phyloP scores from a whole-genome alignment of 2,797 vertebrate genomes.

The Peromyscus eremicus region DNA sequence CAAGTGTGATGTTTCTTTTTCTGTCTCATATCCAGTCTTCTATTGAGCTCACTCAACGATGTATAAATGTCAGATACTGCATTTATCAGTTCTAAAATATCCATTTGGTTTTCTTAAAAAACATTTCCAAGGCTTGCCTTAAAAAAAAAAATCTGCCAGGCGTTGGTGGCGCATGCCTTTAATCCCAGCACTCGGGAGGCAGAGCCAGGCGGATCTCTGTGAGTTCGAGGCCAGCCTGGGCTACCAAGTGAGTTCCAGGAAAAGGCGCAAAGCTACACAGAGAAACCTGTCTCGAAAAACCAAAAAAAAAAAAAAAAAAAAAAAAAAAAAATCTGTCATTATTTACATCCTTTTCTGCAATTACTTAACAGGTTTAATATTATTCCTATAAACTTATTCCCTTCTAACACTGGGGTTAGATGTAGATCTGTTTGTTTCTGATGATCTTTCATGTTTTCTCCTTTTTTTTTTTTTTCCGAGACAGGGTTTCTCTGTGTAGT shows the following conservation, averaged over 20 bases:
- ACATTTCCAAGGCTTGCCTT: neutral
- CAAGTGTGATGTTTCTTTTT: neutral
- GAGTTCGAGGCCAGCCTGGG: too few relatives aligned
- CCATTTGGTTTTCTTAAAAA: neutral
- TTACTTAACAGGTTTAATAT: neutral
- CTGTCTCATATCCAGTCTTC: neutral
- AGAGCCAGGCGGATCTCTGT: too few relatives aligned
- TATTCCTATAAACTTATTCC: neutral
- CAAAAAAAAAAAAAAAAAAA: neutral
- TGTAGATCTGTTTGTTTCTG: neutral
- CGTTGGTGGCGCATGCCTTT: too few relatives aligned
- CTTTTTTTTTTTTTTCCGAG: neutral
- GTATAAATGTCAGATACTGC: neutral
- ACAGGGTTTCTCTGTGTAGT: too few relatives aligned
- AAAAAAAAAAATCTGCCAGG: neutral
- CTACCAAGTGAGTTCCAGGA: too few relatives aligned
- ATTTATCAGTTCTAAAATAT: neutral
- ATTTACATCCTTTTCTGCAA: conserved; percentile 14
- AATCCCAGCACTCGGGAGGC: too few relatives aligned
- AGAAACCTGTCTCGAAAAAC: too few relatives aligned
- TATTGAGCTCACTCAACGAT: neutral
- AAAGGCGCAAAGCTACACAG: too few relatives aligned
- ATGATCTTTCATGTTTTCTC: neutral
- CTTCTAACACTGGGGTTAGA: neutral
- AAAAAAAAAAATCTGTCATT: neutral